phyloP scores from a whole-genome alignment of 2,888 invertebrate species.

The Torymus aiolomorphi region DNA sequence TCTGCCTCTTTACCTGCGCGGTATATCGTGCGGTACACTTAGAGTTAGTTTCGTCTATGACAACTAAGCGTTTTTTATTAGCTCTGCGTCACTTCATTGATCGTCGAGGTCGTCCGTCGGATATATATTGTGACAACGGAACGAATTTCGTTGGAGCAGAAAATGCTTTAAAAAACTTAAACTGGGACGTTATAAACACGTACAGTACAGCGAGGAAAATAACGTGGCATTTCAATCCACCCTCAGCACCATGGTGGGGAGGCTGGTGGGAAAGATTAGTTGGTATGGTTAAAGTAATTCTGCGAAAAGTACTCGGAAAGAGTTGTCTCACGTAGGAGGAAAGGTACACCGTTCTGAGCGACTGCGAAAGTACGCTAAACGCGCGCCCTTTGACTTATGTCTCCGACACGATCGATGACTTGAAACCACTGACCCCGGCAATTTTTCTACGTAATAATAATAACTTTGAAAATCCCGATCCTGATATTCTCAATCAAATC shows the following conservation, averaged over 20 bases:
- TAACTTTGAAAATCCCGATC: not conserved
- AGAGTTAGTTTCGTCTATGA: conserved; percentile 66
- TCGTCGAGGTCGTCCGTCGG: conserved; percentile 61
- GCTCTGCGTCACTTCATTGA: conserved; percentile 57
- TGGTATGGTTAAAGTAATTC: too few relatives aligned
- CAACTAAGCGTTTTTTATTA: conserved; percentile 65
- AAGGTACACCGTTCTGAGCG: not conserved
- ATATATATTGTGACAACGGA: conserved; percentile 33
- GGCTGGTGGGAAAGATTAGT: too few relatives aligned
- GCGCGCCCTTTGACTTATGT: too few relatives aligned
- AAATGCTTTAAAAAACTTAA: conserved; percentile 76
- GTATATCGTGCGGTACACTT: conserved; percentile 70
- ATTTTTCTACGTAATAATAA: too few relatives aligned
- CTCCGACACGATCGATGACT: too few relatives aligned
- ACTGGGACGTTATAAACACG: conserved; percentile 71
- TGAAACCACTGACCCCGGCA: too few relatives aligned
- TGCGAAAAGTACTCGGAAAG: too few relatives aligned
- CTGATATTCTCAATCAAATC: not conserved
- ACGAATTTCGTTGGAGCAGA: conserved; percentile 43
- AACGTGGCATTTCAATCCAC: conserved; percentile 60
- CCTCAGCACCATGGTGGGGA: conserved; percentile 53
- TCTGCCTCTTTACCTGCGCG: conserved; percentile 71
- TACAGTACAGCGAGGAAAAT: conserved; percentile 52
- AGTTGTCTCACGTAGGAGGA: not conserved
- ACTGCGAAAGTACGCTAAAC: not conserved